Base-by-base conservation (phyloP, 1,140 invertebrate species). In the Zaprionus africanus region DNA sequence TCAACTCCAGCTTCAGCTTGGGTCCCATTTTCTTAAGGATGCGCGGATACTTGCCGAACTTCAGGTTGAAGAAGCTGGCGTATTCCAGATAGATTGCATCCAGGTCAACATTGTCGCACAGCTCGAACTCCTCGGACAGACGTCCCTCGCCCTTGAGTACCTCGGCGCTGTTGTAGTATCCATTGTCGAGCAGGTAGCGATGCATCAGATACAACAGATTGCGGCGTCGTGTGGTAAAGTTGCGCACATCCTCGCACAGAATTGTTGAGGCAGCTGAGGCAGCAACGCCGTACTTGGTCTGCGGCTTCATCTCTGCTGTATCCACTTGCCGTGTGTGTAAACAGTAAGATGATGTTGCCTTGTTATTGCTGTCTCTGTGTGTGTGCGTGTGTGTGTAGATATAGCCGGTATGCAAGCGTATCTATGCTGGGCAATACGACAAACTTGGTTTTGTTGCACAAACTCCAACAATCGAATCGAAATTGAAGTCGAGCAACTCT, bases 91-190 rank as follows among this genome's bases (percentile, higher is more conserved):
- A 93, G 67, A 99, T 96, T 17, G 96, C 96, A 62, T 97, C 96
- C 74, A 99, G 93, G 91, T 98, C 97, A 63, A 99, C 95, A 80
- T 99, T 99, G 81, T 99, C 98, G 93, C 98, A 99, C 1, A 98
- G 94, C 83, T 95, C 94, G 93, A 95, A 96, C 43, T 96, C 94
- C 34, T 95, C 94, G 1, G 94, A 92, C 24, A 98, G 93, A 19
- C 95, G 94, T 1, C 96, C 96, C 93, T 98, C 97, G 17, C 93
- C 93, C 15, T 93, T 92, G 43, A 97, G 93, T 2, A 92, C 87
- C 12, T 95, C 94, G 0, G 95, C 95, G 1, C 95, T 94, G 57
- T 95, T 94, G 22, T 94, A 82, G 76, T 95, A 96, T 85, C 96
- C 96, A 92, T 97, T 95, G 83, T 97, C 95, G 77, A 94, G 93